phyloP scores from a whole-genome alignment of 2,113 vertebrate genomes.

The Lasiurus cinereus region DNA sequence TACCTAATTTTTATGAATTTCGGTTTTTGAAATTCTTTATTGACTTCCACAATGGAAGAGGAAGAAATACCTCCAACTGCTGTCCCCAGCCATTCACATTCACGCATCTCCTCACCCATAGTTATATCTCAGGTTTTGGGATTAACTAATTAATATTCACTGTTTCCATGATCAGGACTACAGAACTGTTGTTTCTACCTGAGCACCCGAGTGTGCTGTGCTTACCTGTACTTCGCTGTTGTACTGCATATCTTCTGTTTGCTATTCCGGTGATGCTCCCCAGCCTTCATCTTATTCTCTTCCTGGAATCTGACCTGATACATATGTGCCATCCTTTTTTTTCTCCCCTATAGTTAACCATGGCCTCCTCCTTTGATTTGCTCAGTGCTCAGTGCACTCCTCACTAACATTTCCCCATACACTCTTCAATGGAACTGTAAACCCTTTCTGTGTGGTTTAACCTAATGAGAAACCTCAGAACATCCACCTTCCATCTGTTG shows the following conservation, averaged over 20 bases:
- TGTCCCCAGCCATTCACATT: not conserved
- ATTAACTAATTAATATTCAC: not conserved
- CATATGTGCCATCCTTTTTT: not conserved
- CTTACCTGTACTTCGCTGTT: no score
- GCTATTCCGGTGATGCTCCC: fast-evolving
- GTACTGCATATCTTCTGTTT: not conserved
- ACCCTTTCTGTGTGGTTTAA: not conserved
- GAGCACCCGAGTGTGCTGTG: not conserved
- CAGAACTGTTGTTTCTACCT: not conserved
- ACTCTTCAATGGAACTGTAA: not conserved
- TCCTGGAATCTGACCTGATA: not conserved
- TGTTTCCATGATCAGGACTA: not conserved
- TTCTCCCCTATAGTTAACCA: not conserved
- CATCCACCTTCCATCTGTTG: not conserved
- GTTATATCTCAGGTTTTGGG: not conserved
- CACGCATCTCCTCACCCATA: not conserved
- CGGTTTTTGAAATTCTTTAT: not conserved
- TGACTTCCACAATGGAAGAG: not conserved
- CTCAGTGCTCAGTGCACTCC: not conserved
- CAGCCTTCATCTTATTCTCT: no score
- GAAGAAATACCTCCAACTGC: not conserved
- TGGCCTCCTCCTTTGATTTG: not conserved
- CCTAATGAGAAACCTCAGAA: not conserved
- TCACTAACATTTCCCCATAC: not conserved
- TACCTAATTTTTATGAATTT: not conserved